These are phyloP conservation scores for Anas bernieri DNA, from an alignment of 2,797 vertebrate species.

Conservation along the genomic window DNA sequence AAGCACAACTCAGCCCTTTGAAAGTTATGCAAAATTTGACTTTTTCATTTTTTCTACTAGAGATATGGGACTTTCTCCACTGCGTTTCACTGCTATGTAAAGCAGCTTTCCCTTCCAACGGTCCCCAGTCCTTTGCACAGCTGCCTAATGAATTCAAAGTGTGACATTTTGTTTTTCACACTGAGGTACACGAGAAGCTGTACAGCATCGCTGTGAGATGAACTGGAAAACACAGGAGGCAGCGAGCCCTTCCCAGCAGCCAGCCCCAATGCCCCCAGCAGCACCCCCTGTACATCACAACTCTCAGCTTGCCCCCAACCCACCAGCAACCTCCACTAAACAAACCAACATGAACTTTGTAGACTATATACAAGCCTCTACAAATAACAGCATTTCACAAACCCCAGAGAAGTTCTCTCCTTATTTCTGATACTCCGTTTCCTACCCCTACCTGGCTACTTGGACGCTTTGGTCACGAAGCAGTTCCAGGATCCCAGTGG, in stretches of 20 bases:
- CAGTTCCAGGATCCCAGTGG: background rate
- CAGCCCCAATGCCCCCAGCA: background rate
- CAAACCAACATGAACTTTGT: background rate
- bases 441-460: background rate
- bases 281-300: background rate
- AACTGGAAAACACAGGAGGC: slow-evolving; percentile 22
- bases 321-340: background rate
- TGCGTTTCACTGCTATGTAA: background rate
- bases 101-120: slow-evolving; percentile 5
- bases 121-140: background rate
- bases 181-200: slow-evolving; percentile 2
- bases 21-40: background rate
- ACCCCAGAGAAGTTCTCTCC: background rate
- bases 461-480: background rate
- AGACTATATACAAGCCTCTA: background rate
- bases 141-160: slow-evolving; percentile 27
- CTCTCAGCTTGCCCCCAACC: background rate
- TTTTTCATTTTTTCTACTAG: background rate
- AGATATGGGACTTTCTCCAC: background rate
- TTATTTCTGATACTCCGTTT: background rate
- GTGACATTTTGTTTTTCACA: slow-evolving; percentile 42
- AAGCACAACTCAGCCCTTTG: background rate
- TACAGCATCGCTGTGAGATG: slow-evolving; percentile 13
- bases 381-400: background rate
- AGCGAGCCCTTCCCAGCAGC: background rate